Base-by-base conservation (phyloP, 2,797 vertebrate genomes). In the Semaprochilodus insignis region DNA sequence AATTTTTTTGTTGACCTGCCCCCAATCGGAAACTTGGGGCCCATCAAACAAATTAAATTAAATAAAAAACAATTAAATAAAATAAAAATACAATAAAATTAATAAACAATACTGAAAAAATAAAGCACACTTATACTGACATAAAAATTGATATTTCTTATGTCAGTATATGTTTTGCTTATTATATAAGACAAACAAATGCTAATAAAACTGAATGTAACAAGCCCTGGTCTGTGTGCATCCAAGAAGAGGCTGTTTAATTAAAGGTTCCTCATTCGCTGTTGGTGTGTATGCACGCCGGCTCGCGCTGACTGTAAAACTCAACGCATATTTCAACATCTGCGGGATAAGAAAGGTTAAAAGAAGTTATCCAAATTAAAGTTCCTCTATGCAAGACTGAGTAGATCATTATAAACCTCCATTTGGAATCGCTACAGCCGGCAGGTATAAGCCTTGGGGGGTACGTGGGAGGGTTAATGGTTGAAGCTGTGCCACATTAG, bases 241-340 rank as follows among this genome's bases (percentile, higher is more conserved):
- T 51, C 21, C 19, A 55, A 60, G 67, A 62, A 62, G 27, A 14
- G 44, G 14, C 63, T 21, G 63, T 69, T 80, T 60, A 62, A 59
- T 36, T 74, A 65, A 65, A 52, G 74, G 25, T 4, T 10, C 8
- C 40, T 44, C 5, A 11, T n/a, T 69, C 21, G 15, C 25, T 14
- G 52, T 74, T 71, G 23, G 60, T 52, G 72, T 44, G 36, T 21
- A 36, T 17, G 17, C 14, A 8, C 14, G 16, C 51, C 13, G 7
- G 3, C 66, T 69, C 36, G 2, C 66, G 7, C 36, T n/a, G 36
- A 21, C 2, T 6, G 21, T n/a, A 6, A 44, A 69, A 40, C 1
- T 14, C 34, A n/a, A 2, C 17, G n/a, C 34, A 13, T 44, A 21
- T 40, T 60, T 23, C 23, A 15, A 21, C 11, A 16, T 74, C 63